These are phyloP conservation scores for Cyprinodon brontotheroides DNA, from an alignment of 2,113 vertebrate genomes.

Conservation along the genomic window DNA sequence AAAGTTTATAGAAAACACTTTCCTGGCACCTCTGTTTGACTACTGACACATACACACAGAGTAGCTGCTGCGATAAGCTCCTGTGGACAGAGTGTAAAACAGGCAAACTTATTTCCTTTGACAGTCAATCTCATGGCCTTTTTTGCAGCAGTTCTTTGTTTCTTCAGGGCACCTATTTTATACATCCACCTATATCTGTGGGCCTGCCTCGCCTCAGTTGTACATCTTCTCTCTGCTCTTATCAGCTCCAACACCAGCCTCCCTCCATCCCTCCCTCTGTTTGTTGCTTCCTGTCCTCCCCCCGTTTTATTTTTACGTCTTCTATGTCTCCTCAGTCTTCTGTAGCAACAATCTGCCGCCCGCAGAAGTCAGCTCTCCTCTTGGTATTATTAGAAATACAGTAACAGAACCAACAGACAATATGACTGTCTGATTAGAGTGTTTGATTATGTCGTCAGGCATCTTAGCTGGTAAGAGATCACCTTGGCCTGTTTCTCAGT, in stretches of 20 bases:
- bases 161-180: conserved; percentile 22
- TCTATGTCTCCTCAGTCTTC: conserved; percentile 3
- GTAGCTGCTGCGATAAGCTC: conserved; percentile 11
- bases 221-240: conserved; percentile 17
- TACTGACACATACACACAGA: background rate
- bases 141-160: conserved; percentile 22
- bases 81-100: conserved; percentile 18
- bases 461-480: no score
- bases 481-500: no score
- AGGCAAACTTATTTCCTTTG: conserved; percentile 21
- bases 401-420: background rate
- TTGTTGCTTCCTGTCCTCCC: conserved; percentile 20
- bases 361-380: conserved; percentile 39
- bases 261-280: background rate
- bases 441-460: no score
- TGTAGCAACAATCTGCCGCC: conserved; percentile 34
- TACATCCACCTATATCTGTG: conserved; percentile 24
- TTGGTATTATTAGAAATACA: no score
- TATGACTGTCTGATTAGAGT: no score
- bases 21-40: no score
- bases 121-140: background rate
- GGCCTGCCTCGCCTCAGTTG: background rate
- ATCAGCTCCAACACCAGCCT: conserved; percentile 24
- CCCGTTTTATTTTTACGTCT: conserved; percentile 60
- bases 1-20: no score